Evolutionary conservation across 2,888 invertebrate species (phyloP).

Genomic region (Syrista parreyssii): DNA sequence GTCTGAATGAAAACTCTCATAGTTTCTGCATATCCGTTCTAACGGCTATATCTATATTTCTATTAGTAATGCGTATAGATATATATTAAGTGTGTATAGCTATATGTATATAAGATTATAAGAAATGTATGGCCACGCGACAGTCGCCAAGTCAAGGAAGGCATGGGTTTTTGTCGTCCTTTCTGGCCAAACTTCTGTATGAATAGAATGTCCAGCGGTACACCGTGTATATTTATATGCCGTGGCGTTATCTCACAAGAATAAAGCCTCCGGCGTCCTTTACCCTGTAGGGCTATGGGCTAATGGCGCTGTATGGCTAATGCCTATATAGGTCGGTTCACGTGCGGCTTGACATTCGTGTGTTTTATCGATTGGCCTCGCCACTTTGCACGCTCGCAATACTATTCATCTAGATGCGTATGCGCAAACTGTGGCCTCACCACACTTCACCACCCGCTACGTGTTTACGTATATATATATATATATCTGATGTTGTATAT

Average conservation of each 20-base stretch:
- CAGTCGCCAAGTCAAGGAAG: background rate
- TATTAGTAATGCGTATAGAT: background rate
- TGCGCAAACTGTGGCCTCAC: background rate
- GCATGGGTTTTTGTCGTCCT: background rate
- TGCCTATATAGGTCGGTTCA: background rate
- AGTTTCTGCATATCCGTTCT: background rate
- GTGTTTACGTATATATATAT: background rate
- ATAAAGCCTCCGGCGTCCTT: background rate
- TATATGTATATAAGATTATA: background rate
- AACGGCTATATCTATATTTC: background rate
- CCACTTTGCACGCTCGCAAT: background rate
- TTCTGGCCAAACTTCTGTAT: background rate
- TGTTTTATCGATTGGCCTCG: background rate
- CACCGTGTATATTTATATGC: background rate
- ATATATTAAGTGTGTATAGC: background rate
- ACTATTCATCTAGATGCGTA: background rate
- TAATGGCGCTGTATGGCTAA: background rate
- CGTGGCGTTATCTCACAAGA: background rate
- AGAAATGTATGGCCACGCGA: background rate
- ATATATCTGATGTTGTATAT: background rate
- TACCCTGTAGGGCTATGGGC: background rate
- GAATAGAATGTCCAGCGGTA: background rate
- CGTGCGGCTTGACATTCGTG: background rate
- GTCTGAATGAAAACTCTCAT: background rate
- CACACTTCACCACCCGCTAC: background rate